Evolutionary conservation across 2,113 vertebrate species (phyloP), one percentile per base, ranked within the genome.

Genomic region (Calidris pygmaea): DNA sequence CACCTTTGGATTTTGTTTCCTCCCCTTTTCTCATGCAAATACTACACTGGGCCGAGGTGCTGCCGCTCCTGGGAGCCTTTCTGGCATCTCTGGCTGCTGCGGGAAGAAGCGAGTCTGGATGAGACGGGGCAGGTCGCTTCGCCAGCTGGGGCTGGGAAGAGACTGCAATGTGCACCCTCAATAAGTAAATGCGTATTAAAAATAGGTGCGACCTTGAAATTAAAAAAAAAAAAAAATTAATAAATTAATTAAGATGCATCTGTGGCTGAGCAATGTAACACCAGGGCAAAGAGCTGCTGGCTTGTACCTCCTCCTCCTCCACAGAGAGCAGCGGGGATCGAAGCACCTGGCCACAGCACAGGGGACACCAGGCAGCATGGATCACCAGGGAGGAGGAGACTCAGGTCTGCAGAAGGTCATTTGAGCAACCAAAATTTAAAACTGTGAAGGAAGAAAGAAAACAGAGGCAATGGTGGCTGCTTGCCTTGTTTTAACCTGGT

Each of bases 271-370:
- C 24, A 41, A 19, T 10, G 8, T 45, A 47, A 88, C 47, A 24
- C 17, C 0, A 4, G 34, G 66, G 62, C 4, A 4, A 83, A 63
- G 37, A 63, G n/a, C 47, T 79, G 52, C 66, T 71, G 94, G 15
- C 8, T 62, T 78, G 23, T 34, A 9, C 30, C 78, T 45, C 7
- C 50, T 9, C 30, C 78, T 45, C 7, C 50, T 43, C 37, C 5
- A 3, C 30, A 43, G 80, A 17, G 0, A 3, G 62, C 34, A 58
- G 30, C 0, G 2, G 37, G 59, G n/a, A 48, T 13, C 4, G 1
- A 71, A 74, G 60, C 30, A 56, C 32, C 5, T 4, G 9, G 47
- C 2, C 34, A 37, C 0, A 5, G 79, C 3, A 5, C 27, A 5
- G 14, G 74, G 34, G 39, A 86, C 62, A 32, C 20, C 16, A 47